Conservation (phyloP, 2,113 vertebrate genomes). For the Lycocorax pyrrhopterus region DNA sequence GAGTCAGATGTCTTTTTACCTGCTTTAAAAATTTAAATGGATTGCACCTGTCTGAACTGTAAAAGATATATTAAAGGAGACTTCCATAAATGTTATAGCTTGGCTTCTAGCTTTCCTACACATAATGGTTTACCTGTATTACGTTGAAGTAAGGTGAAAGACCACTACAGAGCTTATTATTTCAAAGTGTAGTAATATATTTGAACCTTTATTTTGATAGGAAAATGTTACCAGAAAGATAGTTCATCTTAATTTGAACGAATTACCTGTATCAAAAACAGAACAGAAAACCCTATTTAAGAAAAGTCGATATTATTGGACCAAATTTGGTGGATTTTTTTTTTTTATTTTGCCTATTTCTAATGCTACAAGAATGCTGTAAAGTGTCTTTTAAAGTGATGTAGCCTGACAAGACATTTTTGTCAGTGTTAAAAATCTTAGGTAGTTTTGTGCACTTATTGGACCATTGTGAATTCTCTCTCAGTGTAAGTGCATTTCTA, state of each 20-base stretch:
- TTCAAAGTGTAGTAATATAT: constrained; percentile 69
- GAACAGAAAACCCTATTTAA: constrained; percentile 51
- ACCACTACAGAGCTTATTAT: constrained; percentile 69
- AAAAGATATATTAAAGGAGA: constrained; percentile 74
- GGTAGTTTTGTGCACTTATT: constrained; percentile 92
- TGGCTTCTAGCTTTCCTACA: constrained; percentile 76
- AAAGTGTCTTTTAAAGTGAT: constrained; percentile 81
- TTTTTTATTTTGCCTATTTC: constrained; percentile 80
- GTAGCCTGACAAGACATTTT: constrained; percentile 86
- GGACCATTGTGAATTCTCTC: constrained; percentile 92
- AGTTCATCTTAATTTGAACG: constrained; percentile 71
- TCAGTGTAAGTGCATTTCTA: constrained; percentile 94
- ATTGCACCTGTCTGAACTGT: constrained; percentile 79
- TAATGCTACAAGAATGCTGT: constrained; percentile 83
- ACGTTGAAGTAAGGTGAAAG: constrained; percentile 69
- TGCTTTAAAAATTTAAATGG: constrained; percentile 76
- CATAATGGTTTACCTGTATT: constrained; percentile 75
- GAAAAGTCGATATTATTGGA: constrained; percentile 74
- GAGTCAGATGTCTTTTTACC: constrained; percentile 72
- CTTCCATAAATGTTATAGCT: constrained; percentile 79
- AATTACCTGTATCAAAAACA: constrained; percentile 69
- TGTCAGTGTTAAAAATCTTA: constrained; percentile 85
- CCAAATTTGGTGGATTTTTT: constrained; percentile 76
- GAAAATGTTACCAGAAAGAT: constrained; percentile 67
- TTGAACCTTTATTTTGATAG: constrained; percentile 75